Evolutionary conservation across 2,797 vertebrate genomes (phyloP).

Genomic region (Cercopithecus mitis): DNA sequence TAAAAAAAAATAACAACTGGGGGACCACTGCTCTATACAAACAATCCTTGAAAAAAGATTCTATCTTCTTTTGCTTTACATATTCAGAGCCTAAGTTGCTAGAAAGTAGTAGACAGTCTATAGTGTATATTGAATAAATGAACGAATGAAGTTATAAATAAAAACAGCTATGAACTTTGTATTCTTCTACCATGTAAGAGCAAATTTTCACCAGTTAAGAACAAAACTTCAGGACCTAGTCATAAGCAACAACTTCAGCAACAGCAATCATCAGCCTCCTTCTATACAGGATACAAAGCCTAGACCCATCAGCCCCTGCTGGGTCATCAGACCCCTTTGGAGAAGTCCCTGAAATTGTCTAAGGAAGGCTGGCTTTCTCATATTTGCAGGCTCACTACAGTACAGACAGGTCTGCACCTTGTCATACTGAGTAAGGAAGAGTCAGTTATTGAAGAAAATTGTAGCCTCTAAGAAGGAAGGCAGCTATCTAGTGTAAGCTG

Average conservation of each 20-base stretch:
- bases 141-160: not conserved
- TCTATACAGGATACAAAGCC: not conserved
- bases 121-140: not conserved
- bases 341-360: not conserved
- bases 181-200: not conserved
- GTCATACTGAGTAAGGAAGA: not conserved
- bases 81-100: not conserved
- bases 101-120: not conserved
- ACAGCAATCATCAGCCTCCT: not conserved
- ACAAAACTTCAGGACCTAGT: not conserved
- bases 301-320: not conserved
- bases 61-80: not conserved
- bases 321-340: not conserved
- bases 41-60: not conserved
- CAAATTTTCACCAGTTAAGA: not conserved
- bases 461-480: not conserved
- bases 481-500: not conserved
- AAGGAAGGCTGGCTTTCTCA: not conserved
- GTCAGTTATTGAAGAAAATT: not conserved
- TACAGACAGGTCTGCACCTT: not conserved
- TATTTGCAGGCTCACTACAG: not conserved
- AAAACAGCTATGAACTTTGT: not conserved
- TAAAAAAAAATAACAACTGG: not conserved
- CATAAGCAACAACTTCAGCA: not conserved
- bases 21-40: not conserved